Evolutionary conservation across 2,888 invertebrate species (phyloP), one percentile per base, ranked within the genome.

Genomic region (Mayetiola destructor): DNA sequence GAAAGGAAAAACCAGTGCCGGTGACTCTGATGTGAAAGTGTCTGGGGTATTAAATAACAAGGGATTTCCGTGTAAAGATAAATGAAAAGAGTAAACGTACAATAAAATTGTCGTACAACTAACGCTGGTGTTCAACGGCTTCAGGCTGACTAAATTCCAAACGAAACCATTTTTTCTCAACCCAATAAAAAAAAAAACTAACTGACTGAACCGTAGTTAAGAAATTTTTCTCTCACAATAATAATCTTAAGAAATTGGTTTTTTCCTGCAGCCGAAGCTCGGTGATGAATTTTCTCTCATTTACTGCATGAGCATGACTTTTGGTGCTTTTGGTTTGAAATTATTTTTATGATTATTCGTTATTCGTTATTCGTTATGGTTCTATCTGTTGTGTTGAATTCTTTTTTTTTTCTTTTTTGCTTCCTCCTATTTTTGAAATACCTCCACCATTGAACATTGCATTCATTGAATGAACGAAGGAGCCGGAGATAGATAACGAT

Each of bases 21-120:
- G n/a, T n/a, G n/a, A n/a, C n/a, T n/a, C n/a, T n/a, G n/a, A n/a
- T n/a, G n/a, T 27, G 42, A 14, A 48, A 48, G 56, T 42, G 48
- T 56, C 48, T 56, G 23, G 48, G 48, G 48, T 48, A 48, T 56
- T 56, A 56, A 56, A 48, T 56, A 56, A 56, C 56, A 56, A 56
- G 56, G 56, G 56, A 56, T 56, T 56, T 56, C 56, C 56, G 56
- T 56, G 56, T 56, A 36, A n/a, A 56, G 56, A 56, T 56, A 56
- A 56, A 56, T 56, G 48, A 56, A 56, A 56, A 56, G 55, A 55
- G 55, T 55, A 55, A 55, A 55, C 39, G 55, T 39, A 23, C 39
- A 32, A 30, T 53, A 53, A 53, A 53, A 32, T 53, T 6, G 32
- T 32, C 32, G 30, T 53, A 20, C 53, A 32, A 32, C 12, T 32